phyloP scores from a whole-genome alignment of 2,888 invertebrate species.

The Hedychridium roseum region DNA sequence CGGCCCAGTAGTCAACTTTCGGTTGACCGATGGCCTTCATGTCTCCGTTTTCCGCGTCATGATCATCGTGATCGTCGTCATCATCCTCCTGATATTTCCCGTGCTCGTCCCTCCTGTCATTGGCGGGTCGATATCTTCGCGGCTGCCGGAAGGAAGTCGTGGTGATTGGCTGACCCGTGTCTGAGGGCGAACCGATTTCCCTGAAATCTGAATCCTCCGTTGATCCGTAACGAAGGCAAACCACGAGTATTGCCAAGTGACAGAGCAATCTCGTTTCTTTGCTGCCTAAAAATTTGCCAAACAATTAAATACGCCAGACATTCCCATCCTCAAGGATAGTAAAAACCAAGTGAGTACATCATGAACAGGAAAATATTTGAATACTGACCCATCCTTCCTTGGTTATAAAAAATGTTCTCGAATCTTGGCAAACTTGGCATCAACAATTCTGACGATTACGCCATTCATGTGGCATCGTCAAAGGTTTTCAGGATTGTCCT shows the following conservation, averaged over 20 bases:
- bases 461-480: background rate
- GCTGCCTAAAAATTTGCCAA: constrained; percentile 35
- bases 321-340: too few species aligned
- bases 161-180: constrained; percentile 32
- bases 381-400: background rate
- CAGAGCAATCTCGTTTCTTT: constrained; percentile 36
- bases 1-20: constrained; percentile 78
- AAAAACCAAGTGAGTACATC: too few species aligned
- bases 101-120: constrained; percentile 42
- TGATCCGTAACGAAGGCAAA: constrained; percentile 28
- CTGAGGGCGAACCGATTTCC: constrained; percentile 1
- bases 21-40: constrained; percentile 67
- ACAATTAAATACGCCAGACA: too few species aligned
- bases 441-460: background rate
- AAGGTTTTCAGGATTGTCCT: background rate
- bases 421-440: too few species aligned
- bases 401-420: too few species aligned
- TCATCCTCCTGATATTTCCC: constrained; percentile 20
- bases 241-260: constrained; percentile 34
- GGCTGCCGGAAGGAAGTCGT: constrained; percentile 42
- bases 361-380: too few species aligned
- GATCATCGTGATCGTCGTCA: constrained; percentile 27
- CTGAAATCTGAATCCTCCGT: constrained; percentile 5
- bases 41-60: constrained; percentile 62
- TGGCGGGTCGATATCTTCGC: constrained; percentile 37